phyloP scores from a whole-genome alignment of 1,140 invertebrate species.

The Melanaphis sacchari region DNA sequence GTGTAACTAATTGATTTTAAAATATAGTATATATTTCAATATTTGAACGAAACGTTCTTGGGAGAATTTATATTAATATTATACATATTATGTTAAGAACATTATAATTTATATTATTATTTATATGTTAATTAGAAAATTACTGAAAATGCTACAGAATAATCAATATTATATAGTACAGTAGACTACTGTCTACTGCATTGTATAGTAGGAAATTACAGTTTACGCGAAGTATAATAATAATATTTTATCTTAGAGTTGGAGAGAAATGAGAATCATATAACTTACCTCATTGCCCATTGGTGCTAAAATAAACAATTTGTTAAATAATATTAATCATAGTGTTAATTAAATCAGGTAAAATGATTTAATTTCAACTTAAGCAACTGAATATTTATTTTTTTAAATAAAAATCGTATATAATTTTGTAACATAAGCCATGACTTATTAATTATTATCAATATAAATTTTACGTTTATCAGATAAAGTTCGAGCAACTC shows the following conservation, averaged over 20 bases:
- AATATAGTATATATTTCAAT: not conserved
- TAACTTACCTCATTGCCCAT: not conserved
- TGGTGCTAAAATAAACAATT: not conserved
- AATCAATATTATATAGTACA: not conserved
- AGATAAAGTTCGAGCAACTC: not conserved
- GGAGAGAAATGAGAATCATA: not conserved
- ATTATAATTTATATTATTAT: not conserved
- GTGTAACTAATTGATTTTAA: not conserved
- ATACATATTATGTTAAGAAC: not conserved
- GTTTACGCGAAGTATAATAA: not conserved
- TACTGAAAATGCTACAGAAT: not conserved
- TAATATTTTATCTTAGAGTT: not conserved
- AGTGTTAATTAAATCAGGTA: not conserved
- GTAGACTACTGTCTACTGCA: not conserved
- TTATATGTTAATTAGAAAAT: not conserved
- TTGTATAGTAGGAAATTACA: not conserved
- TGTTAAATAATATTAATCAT: not conserved
- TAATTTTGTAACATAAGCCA: not conserved
- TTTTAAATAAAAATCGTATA: not conserved
- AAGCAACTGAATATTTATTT: conserved; percentile 12
- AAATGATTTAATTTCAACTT: not conserved
- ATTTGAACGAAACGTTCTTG: not conserved
- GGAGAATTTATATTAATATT: not conserved
- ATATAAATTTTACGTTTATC: not conserved
- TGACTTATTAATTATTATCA: not conserved